Conservation (phyloP, 2,113 vertebrate genomes). For the Gracilinanus agilis region DNA sequence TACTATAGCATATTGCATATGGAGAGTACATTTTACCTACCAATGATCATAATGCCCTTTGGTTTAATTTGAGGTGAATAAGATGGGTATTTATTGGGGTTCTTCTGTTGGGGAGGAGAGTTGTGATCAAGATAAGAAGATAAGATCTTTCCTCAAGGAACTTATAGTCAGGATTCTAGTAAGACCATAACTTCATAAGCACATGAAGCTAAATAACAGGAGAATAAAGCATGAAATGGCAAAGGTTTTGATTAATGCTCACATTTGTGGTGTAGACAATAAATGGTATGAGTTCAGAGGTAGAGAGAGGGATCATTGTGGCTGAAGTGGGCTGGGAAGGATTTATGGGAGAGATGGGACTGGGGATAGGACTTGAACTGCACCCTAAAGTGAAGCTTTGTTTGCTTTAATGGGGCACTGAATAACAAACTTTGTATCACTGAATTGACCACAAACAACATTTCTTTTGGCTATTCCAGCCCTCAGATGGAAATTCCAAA, state of each 20-base stretch:
- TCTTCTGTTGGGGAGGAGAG: not conserved
- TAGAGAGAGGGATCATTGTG: not conserved
- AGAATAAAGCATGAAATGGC: not conserved
- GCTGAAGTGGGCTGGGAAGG: not conserved
- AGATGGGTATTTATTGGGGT: not conserved
- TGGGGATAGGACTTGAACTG: not conserved
- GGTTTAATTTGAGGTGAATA: not conserved
- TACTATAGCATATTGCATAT: not conserved
- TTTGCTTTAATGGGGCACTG: constrained; percentile 24
- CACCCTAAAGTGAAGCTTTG: not conserved
- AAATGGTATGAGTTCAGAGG: constrained; percentile 41
- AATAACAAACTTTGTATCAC: constrained; percentile 24
- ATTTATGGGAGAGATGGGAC: not conserved
- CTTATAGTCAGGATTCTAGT: not conserved
- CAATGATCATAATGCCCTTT: not conserved
- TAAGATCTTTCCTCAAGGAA: not conserved
- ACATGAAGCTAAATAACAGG: not conserved
- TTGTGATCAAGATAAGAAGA: not conserved
- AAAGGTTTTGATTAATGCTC: constrained; percentile 62
- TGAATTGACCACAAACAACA: constrained; percentile 2
- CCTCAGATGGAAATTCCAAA: constrained; percentile 14
- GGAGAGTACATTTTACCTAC: not conserved
- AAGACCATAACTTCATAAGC: not conserved
- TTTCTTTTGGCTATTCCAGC: constrained; percentile 24
- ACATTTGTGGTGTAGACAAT: constrained; percentile 31